phyloP scores from a whole-genome alignment of 2,113 vertebrate genomes.

The Leucosticte australis region DNA sequence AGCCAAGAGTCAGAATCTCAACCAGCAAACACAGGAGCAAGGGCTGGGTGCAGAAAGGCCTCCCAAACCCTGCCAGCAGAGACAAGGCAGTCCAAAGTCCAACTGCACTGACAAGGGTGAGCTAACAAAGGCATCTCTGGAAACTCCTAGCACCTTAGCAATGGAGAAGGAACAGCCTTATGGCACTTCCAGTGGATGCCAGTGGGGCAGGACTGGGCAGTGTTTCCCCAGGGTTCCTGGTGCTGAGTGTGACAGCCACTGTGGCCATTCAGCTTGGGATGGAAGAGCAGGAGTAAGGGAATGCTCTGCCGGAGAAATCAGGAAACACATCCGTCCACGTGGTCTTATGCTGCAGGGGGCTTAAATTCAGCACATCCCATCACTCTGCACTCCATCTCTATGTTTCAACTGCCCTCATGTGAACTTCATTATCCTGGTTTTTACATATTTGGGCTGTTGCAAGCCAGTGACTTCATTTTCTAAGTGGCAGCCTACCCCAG shows the following conservation, averaged over 20 bases:
- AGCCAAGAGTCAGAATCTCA: background rate
- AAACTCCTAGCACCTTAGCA: background rate
- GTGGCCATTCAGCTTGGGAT: background rate
- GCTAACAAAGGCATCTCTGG: background rate
- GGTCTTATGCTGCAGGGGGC: background rate
- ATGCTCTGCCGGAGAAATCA: background rate
- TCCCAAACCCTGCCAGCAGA: background rate
- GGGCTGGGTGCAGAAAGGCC: background rate
- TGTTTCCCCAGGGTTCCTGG: background rate
- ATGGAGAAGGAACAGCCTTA: background rate
- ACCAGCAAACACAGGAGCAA: background rate
- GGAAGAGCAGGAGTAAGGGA: background rate
- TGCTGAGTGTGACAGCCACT: background rate
- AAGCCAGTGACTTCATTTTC: background rate
- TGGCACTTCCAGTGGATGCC: background rate
- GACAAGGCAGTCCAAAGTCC: background rate
- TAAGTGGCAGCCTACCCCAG: background rate
- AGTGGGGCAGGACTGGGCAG: background rate
- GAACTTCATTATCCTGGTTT: background rate
- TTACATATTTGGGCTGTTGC: background rate
- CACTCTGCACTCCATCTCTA: background rate
- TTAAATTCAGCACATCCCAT: background rate
- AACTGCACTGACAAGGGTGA: background rate
- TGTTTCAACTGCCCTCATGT: background rate
- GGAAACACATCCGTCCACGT: fast-evolving